These are phyloP conservation scores for Ctena decussata DNA, from an alignment of 2,888 invertebrate genomes.

Conservation along the genomic window DNA sequence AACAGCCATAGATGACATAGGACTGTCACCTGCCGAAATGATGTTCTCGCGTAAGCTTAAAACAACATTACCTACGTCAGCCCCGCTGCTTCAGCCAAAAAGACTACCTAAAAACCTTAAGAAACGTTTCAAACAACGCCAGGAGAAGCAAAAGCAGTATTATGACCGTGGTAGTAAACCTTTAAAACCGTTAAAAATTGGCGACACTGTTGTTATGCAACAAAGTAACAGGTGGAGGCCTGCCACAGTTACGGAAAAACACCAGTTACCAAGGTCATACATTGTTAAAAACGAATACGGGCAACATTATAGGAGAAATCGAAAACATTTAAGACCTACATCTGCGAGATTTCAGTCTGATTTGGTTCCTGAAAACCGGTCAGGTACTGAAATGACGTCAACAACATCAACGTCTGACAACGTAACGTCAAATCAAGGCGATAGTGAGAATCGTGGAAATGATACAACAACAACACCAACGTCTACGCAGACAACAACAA, in stretches of 20 bases:
- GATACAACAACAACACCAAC: too few relatives aligned
- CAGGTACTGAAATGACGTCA: too few relatives aligned
- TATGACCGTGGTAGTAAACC: not conserved
- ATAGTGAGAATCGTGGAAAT: too few relatives aligned
- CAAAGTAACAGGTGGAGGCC: not conserved
- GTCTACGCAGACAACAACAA: too few relatives aligned
- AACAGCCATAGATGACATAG: not conserved
- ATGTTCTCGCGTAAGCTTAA: not conserved
- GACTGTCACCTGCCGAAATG: not conserved
- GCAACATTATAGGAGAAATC: not conserved
- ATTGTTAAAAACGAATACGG: not conserved
- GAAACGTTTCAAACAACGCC: not conserved
- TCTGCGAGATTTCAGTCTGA: too few relatives aligned
- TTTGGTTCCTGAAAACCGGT: too few relatives aligned
- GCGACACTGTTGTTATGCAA: not conserved
- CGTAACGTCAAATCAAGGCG: too few relatives aligned
- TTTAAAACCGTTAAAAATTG: not conserved
- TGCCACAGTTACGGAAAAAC: not conserved
- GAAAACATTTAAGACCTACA: not conserved
- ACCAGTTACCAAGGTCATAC: not conserved
- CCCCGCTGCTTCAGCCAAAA: not conserved
- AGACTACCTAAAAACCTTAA: not conserved
- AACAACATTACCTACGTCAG: not conserved
- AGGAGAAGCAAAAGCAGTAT: not conserved
- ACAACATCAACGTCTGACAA: too few relatives aligned